phyloP scores from a whole-genome alignment of 2,113 vertebrate genomes.

The Crotophaga sulcirostris region DNA sequence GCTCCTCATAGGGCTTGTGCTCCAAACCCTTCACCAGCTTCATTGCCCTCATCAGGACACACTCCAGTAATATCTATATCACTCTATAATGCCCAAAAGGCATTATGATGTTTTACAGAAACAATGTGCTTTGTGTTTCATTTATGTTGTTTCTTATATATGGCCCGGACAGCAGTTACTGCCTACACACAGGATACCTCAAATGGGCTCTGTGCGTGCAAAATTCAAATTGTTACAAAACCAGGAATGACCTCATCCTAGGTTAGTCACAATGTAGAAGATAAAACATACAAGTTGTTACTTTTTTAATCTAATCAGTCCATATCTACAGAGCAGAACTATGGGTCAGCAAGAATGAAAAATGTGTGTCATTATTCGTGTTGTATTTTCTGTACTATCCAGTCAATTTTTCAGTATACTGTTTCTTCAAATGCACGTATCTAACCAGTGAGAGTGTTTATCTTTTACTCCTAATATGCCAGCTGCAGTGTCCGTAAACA shows the following conservation, averaged over 20 bases:
- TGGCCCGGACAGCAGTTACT: neutral
- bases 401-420: neutral
- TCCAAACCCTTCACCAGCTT: too few relatives aligned
- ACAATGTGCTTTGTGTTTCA: neutral
- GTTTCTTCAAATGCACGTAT: neutral
- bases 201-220: neutral
- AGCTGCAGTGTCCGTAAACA: neutral
- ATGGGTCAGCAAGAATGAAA: neutral
- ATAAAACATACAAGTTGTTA: neutral
- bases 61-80: too few relatives aligned
- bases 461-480: neutral
- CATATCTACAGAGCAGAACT: neutral
- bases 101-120: neutral
- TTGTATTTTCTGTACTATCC: neutral
- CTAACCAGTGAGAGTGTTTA: neutral
- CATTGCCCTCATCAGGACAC: too few relatives aligned
- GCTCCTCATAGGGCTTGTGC: too few relatives aligned
- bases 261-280: neutral
- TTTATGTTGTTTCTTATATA: neutral
- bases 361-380: neutral
- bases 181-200: neutral
- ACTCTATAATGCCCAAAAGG: neutral
- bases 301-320: neutral
- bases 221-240: neutral
- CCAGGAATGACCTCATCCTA: neutral